Evolutionary conservation across 2,797 vertebrate species (phyloP).

Genomic region (Gila robusta): DNA sequence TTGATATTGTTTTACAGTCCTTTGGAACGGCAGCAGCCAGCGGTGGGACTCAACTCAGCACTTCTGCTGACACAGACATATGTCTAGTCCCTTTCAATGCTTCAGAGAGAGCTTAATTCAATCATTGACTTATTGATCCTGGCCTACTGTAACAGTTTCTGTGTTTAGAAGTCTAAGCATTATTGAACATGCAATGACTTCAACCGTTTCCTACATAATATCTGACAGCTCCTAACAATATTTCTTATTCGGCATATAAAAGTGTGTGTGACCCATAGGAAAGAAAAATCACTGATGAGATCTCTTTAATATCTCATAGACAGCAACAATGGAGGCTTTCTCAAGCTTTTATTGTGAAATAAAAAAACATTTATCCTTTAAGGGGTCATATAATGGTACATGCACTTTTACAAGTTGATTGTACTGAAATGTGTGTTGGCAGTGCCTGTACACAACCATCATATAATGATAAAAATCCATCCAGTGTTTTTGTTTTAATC

Average conservation of each 20-base stretch:
- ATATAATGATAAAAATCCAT: too few species aligned
- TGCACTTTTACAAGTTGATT: too few species aligned
- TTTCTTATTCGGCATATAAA: slow-evolving; percentile 35
- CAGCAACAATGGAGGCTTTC: background rate
- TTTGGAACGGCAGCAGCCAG: background rate
- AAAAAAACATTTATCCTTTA: background rate
- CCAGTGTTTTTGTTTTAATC: too few species aligned
- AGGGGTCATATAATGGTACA: too few species aligned
- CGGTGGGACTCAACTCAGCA: slow-evolving; percentile 21
- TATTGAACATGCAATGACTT: slow-evolving; percentile 57
- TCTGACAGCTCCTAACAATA: slow-evolving; percentile 39
- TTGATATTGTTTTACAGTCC: slow-evolving; percentile 24
- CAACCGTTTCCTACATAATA: slow-evolving; percentile 46
- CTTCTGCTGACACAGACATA: slow-evolving; percentile 48
- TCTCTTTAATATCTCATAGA: background rate
- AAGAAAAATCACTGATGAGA: slow-evolving; percentile 13
- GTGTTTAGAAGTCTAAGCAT: slow-evolving; percentile 53
- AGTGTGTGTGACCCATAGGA: background rate
- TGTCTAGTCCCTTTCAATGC: slow-evolving; percentile 42
- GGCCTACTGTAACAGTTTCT: slow-evolving; percentile 25
- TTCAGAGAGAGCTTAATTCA: slow-evolving; percentile 58
- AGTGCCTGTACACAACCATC: too few species aligned
- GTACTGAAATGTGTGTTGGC: too few species aligned
- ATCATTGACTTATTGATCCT: slow-evolving; percentile 61
- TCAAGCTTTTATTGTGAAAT: background rate